Percentiles rank a stretch among this genome's conserved stretches.
phyloP scores from a whole-genome alignment of 2,888 invertebrate genomes.

The Lypha dubia region DNA sequence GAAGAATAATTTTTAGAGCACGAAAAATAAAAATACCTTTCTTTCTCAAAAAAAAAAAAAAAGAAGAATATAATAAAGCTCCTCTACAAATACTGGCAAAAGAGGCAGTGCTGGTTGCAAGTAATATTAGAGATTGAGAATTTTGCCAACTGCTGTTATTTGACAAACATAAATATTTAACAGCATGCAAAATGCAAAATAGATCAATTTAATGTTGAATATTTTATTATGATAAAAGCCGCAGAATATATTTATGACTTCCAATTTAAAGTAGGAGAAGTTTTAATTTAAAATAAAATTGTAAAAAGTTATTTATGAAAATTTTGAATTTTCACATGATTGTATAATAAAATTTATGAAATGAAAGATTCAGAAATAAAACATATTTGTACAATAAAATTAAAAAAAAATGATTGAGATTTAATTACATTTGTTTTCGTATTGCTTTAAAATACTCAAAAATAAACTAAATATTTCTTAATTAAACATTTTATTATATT shows the following conservation, averaged over 20 bases:
- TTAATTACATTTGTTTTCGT: no score
- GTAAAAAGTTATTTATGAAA: neutral
- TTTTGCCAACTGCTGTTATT: constrained; percentile 50
- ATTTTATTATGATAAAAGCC: neutral
- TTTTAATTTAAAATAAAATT: neutral
- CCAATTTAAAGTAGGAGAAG: neutral
- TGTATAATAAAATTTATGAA: no score
- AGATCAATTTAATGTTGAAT: constrained; percentile 46
- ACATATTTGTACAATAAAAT: no score
- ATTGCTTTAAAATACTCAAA: no score
- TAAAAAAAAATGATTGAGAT: no score
- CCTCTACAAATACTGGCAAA: constrained; percentile 14
- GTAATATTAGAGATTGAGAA: constrained; percentile 24
- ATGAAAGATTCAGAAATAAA: no score
- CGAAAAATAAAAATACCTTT: no score
- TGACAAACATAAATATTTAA: constrained; percentile 67
- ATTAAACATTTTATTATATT: no score
- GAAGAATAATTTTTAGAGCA: constrained; percentile 43
- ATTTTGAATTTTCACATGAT: neutral
- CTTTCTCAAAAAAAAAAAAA: neutral
- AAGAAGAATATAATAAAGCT: constrained; percentile 23
- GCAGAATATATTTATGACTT: neutral
- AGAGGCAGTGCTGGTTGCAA: neutral
- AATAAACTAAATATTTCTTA: no score
- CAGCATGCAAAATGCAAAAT: constrained; percentile 48